Base-by-base conservation (phyloP, 1,140 invertebrate genomes). In the Magallana angulata region DNA sequence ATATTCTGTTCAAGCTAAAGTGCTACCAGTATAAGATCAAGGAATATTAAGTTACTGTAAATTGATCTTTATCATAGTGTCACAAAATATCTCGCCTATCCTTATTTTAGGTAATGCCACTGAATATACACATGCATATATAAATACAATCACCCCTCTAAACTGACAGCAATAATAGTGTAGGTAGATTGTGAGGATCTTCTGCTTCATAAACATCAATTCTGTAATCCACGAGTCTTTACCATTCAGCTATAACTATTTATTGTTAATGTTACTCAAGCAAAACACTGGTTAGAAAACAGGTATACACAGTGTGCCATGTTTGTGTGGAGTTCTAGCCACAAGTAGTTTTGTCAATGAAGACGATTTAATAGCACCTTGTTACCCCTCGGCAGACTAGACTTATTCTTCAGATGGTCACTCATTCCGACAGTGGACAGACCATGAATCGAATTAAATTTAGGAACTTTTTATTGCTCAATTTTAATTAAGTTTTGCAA, bases 241-340 rank as follows among this genome's bases (percentile, higher is more conserved):
- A 30, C 68, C 68, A 76, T 76, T 76, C 68, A 76, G 68, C 68
- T 36, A 76, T 76, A 76, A 76, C 68, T 30, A 76, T 76, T 76
- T 76, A 76, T 76, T 76, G 68, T 76, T 76, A 76, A 76, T 76
- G 68, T 76, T 76, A 76, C 9, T 76, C 68, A 76, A 76, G 68
- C 68, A 76, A 76, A 76, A 76, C 68, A 76, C 68, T 76, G 24
- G 68, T 76, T 76, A 76, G 68, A 76, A 76, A 76, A 76, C 68
- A 76, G 68, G 68, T 76, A 76, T 24, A 76, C 68, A 76, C 68
- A 76, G 68, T 11, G 11, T 76, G 68, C 18, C 68, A 30, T 71
- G 68, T 71, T 71, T 76, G 68, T 30, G 36, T 76, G 68, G 68
- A 76, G 68, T 76, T 76, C 68, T 12, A 30, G 24, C 68, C 68